Conservation (phyloP, 2,113 vertebrate species). For the Camelus bactrianus region DNA sequence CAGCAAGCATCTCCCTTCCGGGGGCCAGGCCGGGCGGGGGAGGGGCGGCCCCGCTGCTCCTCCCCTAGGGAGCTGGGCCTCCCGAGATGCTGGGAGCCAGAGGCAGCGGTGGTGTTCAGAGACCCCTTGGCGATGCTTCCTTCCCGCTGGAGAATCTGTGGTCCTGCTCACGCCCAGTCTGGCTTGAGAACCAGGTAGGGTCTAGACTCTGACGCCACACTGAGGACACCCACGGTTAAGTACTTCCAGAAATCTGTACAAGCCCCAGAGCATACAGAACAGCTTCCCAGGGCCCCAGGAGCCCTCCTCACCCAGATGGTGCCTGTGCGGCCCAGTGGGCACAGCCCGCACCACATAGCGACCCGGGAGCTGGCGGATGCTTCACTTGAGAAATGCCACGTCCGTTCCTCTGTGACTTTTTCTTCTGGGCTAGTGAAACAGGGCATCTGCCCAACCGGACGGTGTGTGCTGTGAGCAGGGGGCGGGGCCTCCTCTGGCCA, state of each 20-base stretch:
- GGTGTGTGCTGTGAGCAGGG: fast-evolving
- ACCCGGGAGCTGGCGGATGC: background rate
- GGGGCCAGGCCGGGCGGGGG: fast-evolving
- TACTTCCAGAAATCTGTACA: background rate
- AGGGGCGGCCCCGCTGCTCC: background rate
- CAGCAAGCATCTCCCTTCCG: background rate
- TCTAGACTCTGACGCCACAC: background rate
- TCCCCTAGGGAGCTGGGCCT: background rate
- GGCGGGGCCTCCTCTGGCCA: fast-evolving
- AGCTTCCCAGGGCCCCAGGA: background rate
- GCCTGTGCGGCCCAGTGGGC: fast-evolving
- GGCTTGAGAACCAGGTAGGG: background rate
- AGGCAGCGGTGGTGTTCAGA: background rate
- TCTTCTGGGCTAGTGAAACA: background rate
- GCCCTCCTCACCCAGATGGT: background rate
- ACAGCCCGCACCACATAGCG: fast-evolving
- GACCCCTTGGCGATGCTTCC: background rate
- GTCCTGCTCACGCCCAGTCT: background rate
- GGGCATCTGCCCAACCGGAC: background rate
- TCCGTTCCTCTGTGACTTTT: background rate
- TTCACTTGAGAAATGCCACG: background rate
- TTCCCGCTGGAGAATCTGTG: background rate
- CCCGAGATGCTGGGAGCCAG: background rate
- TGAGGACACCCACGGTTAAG: background rate
- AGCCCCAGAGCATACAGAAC: fast-evolving